These are phyloP conservation scores for Protula sp. DNA, from an alignment of 2,888 invertebrate genomes.

Conservation along the genomic window DNA sequence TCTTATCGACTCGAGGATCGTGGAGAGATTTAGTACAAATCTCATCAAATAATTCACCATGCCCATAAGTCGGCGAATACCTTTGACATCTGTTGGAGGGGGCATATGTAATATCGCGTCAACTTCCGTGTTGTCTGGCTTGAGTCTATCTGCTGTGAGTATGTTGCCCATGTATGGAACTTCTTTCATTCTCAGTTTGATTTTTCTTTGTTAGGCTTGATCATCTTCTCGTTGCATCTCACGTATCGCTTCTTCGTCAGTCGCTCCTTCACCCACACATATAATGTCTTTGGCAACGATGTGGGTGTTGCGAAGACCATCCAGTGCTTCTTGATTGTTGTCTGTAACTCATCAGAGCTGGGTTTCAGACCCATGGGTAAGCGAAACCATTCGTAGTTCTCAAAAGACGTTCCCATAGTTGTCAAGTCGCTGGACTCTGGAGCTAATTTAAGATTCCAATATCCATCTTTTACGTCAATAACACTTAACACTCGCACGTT, in stretches of 20 bases:
- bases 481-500: background rate
- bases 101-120: conserved; percentile 17
- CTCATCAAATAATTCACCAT: too few relatives aligned
- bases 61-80: conserved; percentile 15
- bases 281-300: background rate
- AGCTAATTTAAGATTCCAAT: background rate
- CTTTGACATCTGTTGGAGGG: conserved; percentile 12
- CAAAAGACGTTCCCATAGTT: background rate
- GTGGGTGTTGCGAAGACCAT: background rate
- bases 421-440: background rate
- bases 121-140: conserved; percentile 19
- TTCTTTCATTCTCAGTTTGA: conserved; percentile 13
- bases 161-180: conserved; percentile 15
- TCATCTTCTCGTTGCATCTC: conserved; percentile 24
- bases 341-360: background rate
- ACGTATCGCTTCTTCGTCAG: conserved; percentile 10
- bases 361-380: background rate
- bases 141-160: conserved; percentile 14
- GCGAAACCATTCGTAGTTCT: background rate
- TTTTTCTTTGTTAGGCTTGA: conserved; percentile 11
- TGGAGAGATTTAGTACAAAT: background rate
- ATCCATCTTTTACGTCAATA: background rate
- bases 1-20: background rate
- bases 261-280: conserved; percentile 5
- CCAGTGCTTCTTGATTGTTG: background rate